Evolutionary conservation across 1,140 invertebrate genomes (phyloP).

Genomic region (Eciton burchellii): DNA sequence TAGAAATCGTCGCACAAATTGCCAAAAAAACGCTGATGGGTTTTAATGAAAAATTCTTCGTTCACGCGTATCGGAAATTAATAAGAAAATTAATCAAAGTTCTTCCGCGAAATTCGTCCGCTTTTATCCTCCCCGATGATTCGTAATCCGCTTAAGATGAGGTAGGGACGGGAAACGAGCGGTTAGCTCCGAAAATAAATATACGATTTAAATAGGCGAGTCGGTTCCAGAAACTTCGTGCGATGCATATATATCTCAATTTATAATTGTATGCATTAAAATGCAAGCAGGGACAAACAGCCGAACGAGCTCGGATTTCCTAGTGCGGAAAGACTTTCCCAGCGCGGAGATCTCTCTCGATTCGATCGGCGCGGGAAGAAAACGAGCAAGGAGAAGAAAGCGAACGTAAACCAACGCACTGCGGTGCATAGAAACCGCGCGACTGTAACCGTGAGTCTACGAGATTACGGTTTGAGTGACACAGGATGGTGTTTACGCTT

Average conservation of each 20-base stretch:
- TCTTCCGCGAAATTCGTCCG: conserved; percentile 2
- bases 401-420: conserved; percentile 22
- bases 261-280: conserved; percentile 24
- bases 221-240: neutral
- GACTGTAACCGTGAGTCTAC: conserved; percentile 39
- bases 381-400: neutral
- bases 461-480: conserved; percentile 58
- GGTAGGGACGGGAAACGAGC: neutral
- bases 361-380: conserved; percentile 8
- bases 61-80: conserved; percentile 13
- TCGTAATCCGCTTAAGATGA: conserved; percentile 7
- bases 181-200: neutral
- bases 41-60: conserved; percentile 28
- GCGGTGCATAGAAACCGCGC: conserved; percentile 24
- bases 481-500: conserved; percentile 59
- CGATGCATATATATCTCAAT: too few relatives aligned
- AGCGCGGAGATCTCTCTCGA: conserved; percentile 12
- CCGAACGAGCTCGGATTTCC: conserved; percentile 21
- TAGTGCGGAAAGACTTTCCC: conserved; percentile 25
- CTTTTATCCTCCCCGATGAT: too few relatives aligned
- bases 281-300: neutral
- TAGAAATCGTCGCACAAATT: too few relatives aligned
- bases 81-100: conserved; percentile 37
- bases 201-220: neutral
- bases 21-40: too few relatives aligned